phyloP scores from a whole-genome alignment of 2,113 vertebrate species.

The Ptilonorhynchus violaceus region DNA sequence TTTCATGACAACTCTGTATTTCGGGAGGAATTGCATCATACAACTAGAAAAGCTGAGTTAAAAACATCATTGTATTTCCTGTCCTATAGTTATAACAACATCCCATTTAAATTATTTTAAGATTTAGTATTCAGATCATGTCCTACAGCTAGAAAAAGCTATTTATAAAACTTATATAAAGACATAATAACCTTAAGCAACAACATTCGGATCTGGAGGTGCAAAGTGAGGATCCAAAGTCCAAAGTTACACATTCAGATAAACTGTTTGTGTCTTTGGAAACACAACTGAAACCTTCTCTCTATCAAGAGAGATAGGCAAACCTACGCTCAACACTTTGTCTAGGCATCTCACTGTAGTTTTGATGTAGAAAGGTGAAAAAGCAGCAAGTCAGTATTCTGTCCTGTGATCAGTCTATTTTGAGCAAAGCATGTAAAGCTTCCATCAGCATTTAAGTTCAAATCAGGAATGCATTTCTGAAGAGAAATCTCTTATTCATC shows the following conservation, averaged over 20 bases:
- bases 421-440: neutral
- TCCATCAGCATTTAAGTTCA: neutral
- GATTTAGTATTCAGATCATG: neutral
- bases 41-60: neutral
- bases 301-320: neutral
- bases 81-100: neutral
- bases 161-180: neutral
- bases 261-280: neutral
- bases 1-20: neutral
- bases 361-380: neutral
- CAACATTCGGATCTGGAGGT: neutral
- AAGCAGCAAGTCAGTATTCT: neutral
- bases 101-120: neutral
- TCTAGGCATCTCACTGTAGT: neutral
- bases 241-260: neutral
- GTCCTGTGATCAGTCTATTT: neutral
- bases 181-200: neutral
- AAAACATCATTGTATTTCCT: neutral
- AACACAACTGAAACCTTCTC: neutral
- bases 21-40: neutral
- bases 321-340: neutral
- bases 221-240: neutral
- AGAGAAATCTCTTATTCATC: neutral
- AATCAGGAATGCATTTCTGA: neutral
- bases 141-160: neutral